Base-by-base conservation (phyloP, 2,888 invertebrate species). In the Dioctria rufipes region DNA sequence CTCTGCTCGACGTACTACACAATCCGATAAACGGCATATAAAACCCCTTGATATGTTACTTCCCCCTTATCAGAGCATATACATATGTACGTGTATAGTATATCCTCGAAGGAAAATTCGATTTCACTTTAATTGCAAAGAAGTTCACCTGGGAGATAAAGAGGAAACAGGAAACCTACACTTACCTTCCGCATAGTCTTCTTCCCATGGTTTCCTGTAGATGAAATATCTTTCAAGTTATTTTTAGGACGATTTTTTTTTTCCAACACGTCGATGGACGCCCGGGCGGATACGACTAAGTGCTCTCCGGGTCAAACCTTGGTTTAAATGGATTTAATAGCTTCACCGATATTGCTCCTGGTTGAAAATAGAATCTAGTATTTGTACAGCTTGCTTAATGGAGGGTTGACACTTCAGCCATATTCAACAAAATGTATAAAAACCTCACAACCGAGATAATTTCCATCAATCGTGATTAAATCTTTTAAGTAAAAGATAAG, bases 81-180 rank as follows among this genome's bases (percentile, higher is more conserved):
- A 54, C 11, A 46, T 5, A 46, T 46, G 46, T 8, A 46, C 8
- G 2, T 8, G 5, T 46, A 46, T 46, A 5, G 46, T 2, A 11
- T 54, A 54, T 11, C 54, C 61, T 78, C 54, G 58, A 43, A 37
- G 69, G 80, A 77, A 78, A 81, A 81, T 78, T 81, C 80, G 69
- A 81, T 81, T 81, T 78, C 78, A 78, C 58, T 78, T 78, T 71
- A 78, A 78, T 77, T 63, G 73, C 78, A 81, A 77, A 78, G 80
- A 81, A 75, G 80, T 71, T 81, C 69, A 81, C 67, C 80, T 58
- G 80, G 69, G 58, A 81, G 80, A 69, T 66, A 65, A 78, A 73
- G 51, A 81, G 80, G 80, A 81, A 81, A 61, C 78, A 78, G 80
- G 80, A 81, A 65, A 25, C 78, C 80, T n/a, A 67, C 61, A 67